A percentile compares a stretch with the other conserved stretches of the same genome.
Conservation (phyloP, 1,140 invertebrate genomes). For the Nasonia giraulti region DNA sequence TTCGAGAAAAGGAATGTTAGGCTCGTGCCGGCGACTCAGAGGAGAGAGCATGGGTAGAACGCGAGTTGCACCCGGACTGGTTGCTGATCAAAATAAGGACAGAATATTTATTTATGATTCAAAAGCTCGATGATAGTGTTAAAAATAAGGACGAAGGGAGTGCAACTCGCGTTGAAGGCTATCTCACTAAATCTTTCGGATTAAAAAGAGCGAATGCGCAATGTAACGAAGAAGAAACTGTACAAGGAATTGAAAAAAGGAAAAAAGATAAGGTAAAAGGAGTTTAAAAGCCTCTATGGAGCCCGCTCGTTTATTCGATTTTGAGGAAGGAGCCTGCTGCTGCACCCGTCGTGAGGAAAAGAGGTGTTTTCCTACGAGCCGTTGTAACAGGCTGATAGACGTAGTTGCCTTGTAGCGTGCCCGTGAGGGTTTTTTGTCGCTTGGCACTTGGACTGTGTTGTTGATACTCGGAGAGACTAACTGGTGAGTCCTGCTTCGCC, state of each 20-base stretch:
- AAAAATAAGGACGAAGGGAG: neutral
- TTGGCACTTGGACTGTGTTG: conserved; percentile 61
- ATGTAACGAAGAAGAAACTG: conserved; percentile 26
- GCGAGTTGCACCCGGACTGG: conserved; percentile 26
- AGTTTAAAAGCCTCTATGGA: neutral
- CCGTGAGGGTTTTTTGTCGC: conserved; percentile 67
- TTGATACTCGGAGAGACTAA: conserved; percentile 65
- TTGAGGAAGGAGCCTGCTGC: conserved; percentile 65
- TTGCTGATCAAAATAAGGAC: neutral
- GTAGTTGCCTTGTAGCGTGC: conserved; percentile 71
- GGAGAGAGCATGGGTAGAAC: neutral
- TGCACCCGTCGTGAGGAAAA: conserved; percentile 62
- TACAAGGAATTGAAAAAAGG: conserved; percentile 41
- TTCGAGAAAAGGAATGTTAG: conserved; percentile 28
- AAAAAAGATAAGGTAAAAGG: neutral
- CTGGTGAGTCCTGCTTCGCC: conserved; percentile 43
- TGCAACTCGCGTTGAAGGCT: conserved; percentile 2
- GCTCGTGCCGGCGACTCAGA: neutral
- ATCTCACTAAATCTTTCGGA: neutral
- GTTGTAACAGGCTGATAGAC: conserved; percentile 70
- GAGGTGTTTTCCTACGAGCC: conserved; percentile 68
- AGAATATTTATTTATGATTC: conserved; percentile 6
- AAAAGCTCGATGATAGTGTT: neutral
- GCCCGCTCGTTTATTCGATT: conserved; percentile 62
- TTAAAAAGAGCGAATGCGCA: conserved; percentile 1